Percentiles rank a stretch among this genome's conserved stretches.
Evolutionary conservation across 2,797 vertebrate genomes (phyloP).

Genomic region (Rhabdophis nuchalis): DNA sequence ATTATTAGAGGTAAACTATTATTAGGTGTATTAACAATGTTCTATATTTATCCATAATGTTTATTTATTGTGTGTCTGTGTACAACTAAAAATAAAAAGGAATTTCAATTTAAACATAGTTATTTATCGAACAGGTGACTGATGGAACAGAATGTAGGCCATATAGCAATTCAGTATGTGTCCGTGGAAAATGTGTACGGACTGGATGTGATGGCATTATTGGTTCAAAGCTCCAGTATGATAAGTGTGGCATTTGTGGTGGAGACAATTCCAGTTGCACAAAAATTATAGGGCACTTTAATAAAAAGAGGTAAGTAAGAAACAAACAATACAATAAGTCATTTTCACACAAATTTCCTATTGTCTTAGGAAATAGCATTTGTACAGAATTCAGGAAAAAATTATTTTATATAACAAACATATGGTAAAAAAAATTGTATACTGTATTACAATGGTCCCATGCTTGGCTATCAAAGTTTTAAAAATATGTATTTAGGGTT

Average conservation of each 20-base stretch:
- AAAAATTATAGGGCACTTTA: slow-evolving; percentile 89
- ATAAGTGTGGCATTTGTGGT: slow-evolving; percentile 93
- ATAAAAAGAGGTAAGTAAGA: slow-evolving; percentile 91
- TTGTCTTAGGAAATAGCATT: neutral
- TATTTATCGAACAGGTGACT: slow-evolving; percentile 63
- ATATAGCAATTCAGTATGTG: slow-evolving; percentile 91
- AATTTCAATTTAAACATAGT: neutral
- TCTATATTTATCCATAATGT: neutral
- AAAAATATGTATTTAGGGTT: neutral
- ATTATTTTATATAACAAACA: neutral
- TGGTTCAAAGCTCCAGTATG: slow-evolving; percentile 92
- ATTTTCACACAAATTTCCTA: neutral
- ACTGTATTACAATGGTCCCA: neutral
- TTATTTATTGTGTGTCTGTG: neutral
- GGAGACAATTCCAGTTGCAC: slow-evolving; percentile 91
- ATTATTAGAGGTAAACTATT: neutral
- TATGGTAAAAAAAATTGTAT: neutral
- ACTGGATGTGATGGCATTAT: slow-evolving; percentile 96
- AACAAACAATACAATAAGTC: neutral
- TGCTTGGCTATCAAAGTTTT: neutral
- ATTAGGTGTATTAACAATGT: neutral
- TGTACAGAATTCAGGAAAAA: neutral
- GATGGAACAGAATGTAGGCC: slow-evolving; percentile 92
- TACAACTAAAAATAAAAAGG: neutral
- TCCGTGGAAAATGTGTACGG: slow-evolving; percentile 89